Percentiles rank a stretch among this genome's conserved stretches.
These are phyloP conservation scores for Xanthia togata DNA, from an alignment of 2,888 invertebrate genomes.

Conservation along the genomic window DNA sequence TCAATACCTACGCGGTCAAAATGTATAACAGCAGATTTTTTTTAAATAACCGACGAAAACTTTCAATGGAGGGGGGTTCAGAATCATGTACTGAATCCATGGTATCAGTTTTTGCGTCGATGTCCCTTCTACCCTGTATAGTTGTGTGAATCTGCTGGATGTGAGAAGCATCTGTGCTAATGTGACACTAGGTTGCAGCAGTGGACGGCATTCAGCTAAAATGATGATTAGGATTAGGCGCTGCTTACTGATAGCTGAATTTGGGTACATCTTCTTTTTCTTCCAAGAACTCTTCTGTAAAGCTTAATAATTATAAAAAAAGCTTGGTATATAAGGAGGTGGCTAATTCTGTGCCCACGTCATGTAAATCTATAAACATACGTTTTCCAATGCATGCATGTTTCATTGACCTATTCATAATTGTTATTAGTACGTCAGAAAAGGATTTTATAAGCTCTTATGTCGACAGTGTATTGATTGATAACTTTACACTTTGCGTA, in stretches of 20 bases:
- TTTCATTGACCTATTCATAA: constrained; percentile 1
- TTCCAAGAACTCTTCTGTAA: background rate
- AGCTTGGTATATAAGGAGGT: background rate
- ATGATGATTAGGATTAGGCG: background rate
- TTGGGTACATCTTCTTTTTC: background rate
- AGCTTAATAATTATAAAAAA: background rate
- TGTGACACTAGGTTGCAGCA: background rate
- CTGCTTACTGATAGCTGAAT: background rate
- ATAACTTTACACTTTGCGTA: constrained; percentile 8
- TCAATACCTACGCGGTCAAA: too few relatives aligned
- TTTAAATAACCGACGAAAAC: too few relatives aligned
- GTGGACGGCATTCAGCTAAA: background rate
- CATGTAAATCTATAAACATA: background rate
- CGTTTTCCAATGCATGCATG: background rate
- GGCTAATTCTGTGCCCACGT: background rate
- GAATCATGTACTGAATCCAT: too few relatives aligned
- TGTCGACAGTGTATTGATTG: constrained; percentile 8
- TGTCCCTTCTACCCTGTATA: too few relatives aligned
- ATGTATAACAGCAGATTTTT: too few relatives aligned
- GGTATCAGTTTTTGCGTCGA: too few relatives aligned
- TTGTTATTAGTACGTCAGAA: constrained; percentile 20
- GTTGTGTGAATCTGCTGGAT: background rate
- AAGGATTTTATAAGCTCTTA: constrained; percentile 1
- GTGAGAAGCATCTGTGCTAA: background rate
- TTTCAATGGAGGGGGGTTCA: too few relatives aligned